Conservation (phyloP, 2,113 vertebrate species). For the Panthera leo region DNA sequence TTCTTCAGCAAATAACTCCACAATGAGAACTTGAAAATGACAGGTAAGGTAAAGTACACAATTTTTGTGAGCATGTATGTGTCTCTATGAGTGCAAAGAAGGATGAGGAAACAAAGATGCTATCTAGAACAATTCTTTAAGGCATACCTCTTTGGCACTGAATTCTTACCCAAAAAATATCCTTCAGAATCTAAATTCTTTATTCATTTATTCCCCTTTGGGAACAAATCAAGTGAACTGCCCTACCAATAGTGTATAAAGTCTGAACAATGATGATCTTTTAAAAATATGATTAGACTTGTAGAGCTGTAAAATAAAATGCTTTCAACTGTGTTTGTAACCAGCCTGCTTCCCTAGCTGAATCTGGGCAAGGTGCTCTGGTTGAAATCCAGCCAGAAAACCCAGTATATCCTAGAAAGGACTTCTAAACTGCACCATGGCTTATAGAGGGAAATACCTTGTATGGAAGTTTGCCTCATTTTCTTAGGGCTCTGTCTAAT, state of each 20-base stretch:
- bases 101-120: background rate
- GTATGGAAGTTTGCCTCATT: background rate
- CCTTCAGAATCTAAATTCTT: background rate
- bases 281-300: constrained; percentile 23
- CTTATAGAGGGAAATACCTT: background rate
- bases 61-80: background rate
- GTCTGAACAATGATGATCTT: background rate
- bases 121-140: background rate
- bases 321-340: background rate
- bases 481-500: background rate
- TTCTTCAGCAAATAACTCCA: background rate
- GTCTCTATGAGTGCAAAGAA: background rate
- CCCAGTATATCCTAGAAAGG: background rate
- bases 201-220: background rate
- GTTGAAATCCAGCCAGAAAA: background rate
- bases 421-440: background rate
- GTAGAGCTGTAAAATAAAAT: background rate
- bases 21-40: background rate
- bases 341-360: background rate
- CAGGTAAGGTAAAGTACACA: background rate
- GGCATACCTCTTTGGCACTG: background rate
- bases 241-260: background rate
- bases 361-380: background rate
- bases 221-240: background rate
- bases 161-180: background rate